Evolutionary conservation across 2,888 invertebrate genomes (phyloP).

Genomic region (Octodonta nipae): DNA sequence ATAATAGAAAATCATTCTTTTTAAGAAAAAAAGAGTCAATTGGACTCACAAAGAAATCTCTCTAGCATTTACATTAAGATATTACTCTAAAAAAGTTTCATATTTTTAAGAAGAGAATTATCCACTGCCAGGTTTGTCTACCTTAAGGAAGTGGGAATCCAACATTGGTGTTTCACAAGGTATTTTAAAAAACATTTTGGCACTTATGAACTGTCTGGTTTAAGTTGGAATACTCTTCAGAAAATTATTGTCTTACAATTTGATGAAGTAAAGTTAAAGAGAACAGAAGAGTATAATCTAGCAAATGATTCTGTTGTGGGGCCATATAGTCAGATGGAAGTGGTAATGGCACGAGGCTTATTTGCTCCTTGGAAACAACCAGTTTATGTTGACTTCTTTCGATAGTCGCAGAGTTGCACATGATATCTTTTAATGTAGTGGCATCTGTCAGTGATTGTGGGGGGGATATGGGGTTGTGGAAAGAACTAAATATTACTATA

Average conservation of each 20-base stretch:
- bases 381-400: slow-evolving; percentile 19
- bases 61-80: slow-evolving; percentile 3
- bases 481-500: slow-evolving; percentile 7
- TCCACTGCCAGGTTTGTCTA: slow-evolving; percentile 8
- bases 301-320: slow-evolving; percentile 18
- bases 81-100: slow-evolving; percentile 4
- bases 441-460: slow-evolving; percentile 18
- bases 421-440: slow-evolving; percentile 12
- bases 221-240: slow-evolving; percentile 3
- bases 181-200: slow-evolving; percentile 8
- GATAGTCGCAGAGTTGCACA: slow-evolving; percentile 17
- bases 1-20: neutral
- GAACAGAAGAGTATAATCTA: slow-evolving; percentile 5
- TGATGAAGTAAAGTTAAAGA: slow-evolving; percentile 11
- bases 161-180: too few species aligned
- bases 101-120: slow-evolving; percentile 3
- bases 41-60: slow-evolving; percentile 4
- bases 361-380: slow-evolving; percentile 17
- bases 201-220: slow-evolving; percentile 7
- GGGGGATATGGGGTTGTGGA: slow-evolving; percentile 15
- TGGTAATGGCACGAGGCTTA: slow-evolving; percentile 13
- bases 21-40: slow-evolving; percentile 1
- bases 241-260: slow-evolving; percentile 7
- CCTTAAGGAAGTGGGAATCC: slow-evolving; percentile 11
- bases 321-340: slow-evolving; percentile 11